phyloP scores from a whole-genome alignment of 1,140 invertebrate species.

The Mercenaria mercenaria region DNA sequence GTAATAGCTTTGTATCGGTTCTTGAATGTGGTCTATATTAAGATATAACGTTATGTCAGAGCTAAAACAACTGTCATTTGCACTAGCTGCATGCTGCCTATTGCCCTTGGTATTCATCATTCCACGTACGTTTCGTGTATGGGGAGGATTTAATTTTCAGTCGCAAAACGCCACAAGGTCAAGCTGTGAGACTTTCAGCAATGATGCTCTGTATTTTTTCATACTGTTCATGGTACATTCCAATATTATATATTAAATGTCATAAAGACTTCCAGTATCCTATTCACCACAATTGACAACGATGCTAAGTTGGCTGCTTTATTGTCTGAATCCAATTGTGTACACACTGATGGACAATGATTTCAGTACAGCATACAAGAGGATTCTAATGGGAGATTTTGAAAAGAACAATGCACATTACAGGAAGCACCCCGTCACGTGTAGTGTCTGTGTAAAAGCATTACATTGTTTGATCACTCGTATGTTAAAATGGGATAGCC shows the following conservation, averaged over 20 bases:
- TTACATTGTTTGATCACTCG: too few species aligned
- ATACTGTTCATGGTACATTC: constrained; percentile 77
- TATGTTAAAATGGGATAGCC: too few species aligned
- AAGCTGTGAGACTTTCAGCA: constrained; percentile 72
- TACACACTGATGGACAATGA: constrained; percentile 78
- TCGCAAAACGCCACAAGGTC: constrained; percentile 68
- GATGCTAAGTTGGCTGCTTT: constrained; percentile 74
- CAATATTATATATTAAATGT: constrained; percentile 76
- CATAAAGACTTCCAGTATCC: constrained; percentile 69
- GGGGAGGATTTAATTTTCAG: constrained; percentile 79
- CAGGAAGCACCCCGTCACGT: constrained; percentile 47
- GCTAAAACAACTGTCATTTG: constrained; percentile 61
- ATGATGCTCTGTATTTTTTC: constrained; percentile 79
- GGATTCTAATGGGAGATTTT: constrained; percentile 69
- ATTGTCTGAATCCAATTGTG: constrained; percentile 75
- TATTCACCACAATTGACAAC: constrained; percentile 73
- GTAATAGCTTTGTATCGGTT: constrained; percentile 81
- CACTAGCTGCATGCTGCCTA: constrained; percentile 77
- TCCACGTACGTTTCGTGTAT: constrained; percentile 73
- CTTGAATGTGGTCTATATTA: constrained; percentile 79
- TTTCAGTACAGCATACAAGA: constrained; percentile 73
- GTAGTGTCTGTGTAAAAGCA: constrained; percentile 33
- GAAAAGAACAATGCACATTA: constrained; percentile 52
- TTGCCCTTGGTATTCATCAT: constrained; percentile 76
- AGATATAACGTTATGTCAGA: constrained; percentile 74